Base-by-base conservation (phyloP, 2,113 vertebrate species). In the Urocitellus parryii region DNA sequence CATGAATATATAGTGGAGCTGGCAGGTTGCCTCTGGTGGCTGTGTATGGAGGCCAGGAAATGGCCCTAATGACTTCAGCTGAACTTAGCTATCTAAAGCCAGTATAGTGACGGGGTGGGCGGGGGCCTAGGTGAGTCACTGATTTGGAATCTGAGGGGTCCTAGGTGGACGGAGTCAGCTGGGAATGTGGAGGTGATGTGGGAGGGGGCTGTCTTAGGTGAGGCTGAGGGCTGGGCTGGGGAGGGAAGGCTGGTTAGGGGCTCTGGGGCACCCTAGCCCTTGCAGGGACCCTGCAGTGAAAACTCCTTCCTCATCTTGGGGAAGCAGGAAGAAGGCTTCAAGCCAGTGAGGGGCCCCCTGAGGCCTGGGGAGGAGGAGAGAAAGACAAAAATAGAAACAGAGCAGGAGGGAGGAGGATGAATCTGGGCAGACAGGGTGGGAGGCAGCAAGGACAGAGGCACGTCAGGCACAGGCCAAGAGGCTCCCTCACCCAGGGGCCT, bases 361-460 rank as follows among this genome's bases (percentile, higher is more conserved):
- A 97, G 97, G 95, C 96, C 80, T 90, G 73, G 93, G 85, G 91
- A 95, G 80, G 96, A 97, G 95, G 89, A 97, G 73, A 95, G 93
- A n/a, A 84, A 96, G 97, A 97, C 96, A 73, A 90, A 97, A 98
- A 97, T 98, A 98, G 97, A 94, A 97, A 70, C 80, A 96, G 48
- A 51, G 96, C 96, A 93, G 80, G 96, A 97, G 97, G 80, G 87
- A 96, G 94, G 95, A 48, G 90, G 72, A 67, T 82, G 92, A 78
- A 88, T 90, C 92, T 94, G 90, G 96, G 94, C 96, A 96, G 97
- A 86, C 85, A 68, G 58, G 93, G 96, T 97, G 95, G 97, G 96
- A 97, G 84, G 95, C 88, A 58, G 93, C 67, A 73, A 97, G 96
- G 97, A 94, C 93, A 88, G 86, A 74, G 34, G 84, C 72, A 16